Evolutionary conservation across 2,797 vertebrate genomes (phyloP).

Genomic region (Notoglanidium macrostoma): DNA sequence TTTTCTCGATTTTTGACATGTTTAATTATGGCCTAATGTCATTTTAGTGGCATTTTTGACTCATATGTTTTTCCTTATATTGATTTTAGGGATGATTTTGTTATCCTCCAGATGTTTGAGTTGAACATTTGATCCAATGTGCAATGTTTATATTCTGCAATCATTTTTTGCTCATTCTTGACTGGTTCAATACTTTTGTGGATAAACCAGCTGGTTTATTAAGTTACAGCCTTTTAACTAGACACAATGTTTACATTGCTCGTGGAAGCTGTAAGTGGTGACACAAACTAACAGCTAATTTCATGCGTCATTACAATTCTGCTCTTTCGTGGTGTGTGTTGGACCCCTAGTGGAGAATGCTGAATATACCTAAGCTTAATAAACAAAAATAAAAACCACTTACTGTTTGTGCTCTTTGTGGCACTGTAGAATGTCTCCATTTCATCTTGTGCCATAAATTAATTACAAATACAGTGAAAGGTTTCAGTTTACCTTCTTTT

Average conservation of each 20-base stretch:
- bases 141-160: neutral
- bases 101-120: neutral
- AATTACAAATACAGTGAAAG: neutral
- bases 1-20: neutral
- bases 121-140: neutral
- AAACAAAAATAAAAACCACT: neutral
- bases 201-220: neutral
- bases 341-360: conserved; percentile 4
- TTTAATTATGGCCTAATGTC: neutral
- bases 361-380: neutral
- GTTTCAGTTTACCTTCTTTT: neutral
- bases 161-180: neutral
- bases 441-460: neutral
- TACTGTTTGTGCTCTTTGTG: neutral
- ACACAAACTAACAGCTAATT: neutral
- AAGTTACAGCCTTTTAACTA: neutral
- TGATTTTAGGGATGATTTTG: neutral
- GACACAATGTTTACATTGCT: neutral
- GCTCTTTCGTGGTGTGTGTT: neutral
- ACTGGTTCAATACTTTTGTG: neutral
- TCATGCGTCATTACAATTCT: neutral
- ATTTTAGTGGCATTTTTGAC: neutral
- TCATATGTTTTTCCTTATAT: neutral
- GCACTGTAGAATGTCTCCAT: neutral
- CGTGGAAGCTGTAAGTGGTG: neutral